Base-by-base conservation (phyloP, 2,797 vertebrate genomes). In the Euthynnus affinis region DNA sequence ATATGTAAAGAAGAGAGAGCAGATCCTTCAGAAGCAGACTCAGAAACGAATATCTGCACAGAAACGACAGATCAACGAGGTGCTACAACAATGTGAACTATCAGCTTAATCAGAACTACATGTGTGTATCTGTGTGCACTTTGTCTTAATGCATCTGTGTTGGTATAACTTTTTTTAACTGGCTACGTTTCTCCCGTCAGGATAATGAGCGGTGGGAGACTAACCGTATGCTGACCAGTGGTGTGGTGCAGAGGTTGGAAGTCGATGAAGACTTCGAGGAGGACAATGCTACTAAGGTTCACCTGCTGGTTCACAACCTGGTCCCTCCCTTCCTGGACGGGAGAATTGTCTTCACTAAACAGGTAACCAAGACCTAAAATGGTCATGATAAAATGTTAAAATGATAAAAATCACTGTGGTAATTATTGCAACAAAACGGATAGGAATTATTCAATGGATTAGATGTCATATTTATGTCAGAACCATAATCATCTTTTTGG, bases 191-290 rank as follows among this genome's bases (percentile, higher is more conserved):
- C 23, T 48, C 60, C 3, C 78, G 48, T 37, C 80, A 99, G 98
- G 98, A 99, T 80, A 99, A 99, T 0, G 98, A 99, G 81, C 97
- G 98, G 44, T 99, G 98, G 98, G 98, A 99, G 92, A 99, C 98
- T 0, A 99, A 99, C 86, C 98, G 98, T 18, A 99, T 99, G 98
- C 92, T 99, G 88, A 99, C 98, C 62, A 99, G 98, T 1, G 98
- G 98, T 0, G 98, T 99, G 88, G 98, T 99, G 65, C 98, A 99
- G 86, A 96, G 98, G 53, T 89, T 99, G 76, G 98, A 99, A 88
- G 98, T 99, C 55, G 98, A 99, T 0, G 98, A 99, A 67, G 98
- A 99, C 93, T 99, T 99, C 85, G 98, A 99, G 82, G 98, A 99
- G 91, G 98, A 99, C 78, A 99, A 97, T 3, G 98, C 98, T 0